A percentile compares a stretch with the other conserved stretches of the same genome.
phyloP scores from a whole-genome alignment of 1,140 invertebrate species.

The Megalopta genalis region DNA sequence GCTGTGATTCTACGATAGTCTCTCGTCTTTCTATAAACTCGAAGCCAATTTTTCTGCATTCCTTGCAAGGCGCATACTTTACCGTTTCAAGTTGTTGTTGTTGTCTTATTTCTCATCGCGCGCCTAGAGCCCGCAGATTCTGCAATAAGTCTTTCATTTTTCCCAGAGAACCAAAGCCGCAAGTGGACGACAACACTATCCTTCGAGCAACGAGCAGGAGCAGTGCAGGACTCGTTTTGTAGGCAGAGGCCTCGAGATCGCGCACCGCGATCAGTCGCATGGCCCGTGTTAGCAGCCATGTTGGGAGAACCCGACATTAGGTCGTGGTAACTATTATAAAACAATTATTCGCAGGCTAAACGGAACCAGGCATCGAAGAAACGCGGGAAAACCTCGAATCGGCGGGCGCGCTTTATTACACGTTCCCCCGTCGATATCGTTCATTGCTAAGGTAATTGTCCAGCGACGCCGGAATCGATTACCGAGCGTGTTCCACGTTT shows the following conservation, averaged over 20 bases:
- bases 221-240: background rate
- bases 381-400: constrained; percentile 49
- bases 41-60: too few species aligned
- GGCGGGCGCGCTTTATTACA: constrained; percentile 46
- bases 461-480: background rate
- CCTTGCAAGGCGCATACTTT: too few species aligned
- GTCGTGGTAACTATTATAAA: constrained; percentile 14
- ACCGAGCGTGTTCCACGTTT: background rate
- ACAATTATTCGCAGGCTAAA: constrained; percentile 24
- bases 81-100: too few species aligned
- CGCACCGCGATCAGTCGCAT: background rate
- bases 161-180: too few species aligned
- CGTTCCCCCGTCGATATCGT: constrained; percentile 36
- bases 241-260: constrained; percentile 11
- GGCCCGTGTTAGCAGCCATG: constrained; percentile 11
- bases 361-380: constrained; percentile 20
- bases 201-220: too few species aligned
- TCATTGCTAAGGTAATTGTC: constrained; percentile 51
- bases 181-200: too few species aligned
- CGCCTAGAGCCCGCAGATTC: too few species aligned
- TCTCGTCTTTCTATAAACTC: too few species aligned
- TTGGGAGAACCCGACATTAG: background rate
- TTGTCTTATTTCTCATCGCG: too few species aligned
- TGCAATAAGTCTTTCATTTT: too few species aligned
- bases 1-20: too few species aligned